Conservation (phyloP, 2,113 vertebrate species). For the Ibidorhyncha struthersii region DNA sequence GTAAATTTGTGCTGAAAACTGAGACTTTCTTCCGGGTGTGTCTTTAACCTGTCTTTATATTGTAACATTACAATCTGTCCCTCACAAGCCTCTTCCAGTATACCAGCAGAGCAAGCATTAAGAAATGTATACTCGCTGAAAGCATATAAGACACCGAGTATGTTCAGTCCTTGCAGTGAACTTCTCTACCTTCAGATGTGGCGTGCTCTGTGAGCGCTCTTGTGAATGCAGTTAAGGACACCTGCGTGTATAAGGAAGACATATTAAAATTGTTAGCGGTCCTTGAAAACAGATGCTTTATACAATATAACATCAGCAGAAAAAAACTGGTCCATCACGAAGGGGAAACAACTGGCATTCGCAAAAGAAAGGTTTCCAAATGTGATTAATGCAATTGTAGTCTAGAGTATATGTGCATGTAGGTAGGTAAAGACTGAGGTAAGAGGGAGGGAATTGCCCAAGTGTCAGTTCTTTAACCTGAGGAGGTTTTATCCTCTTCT, state of each 20-base stretch:
- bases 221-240: not conserved
- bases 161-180: not conserved
- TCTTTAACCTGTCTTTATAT: not conserved
- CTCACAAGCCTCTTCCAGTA: not conserved
- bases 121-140: not conserved
- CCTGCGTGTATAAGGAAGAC: not conserved
- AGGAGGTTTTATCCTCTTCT: not conserved
- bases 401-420: not conserved
- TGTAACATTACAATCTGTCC: not conserved
- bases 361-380: not conserved
- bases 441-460: not conserved
- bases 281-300: not conserved
- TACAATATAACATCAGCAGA: not conserved
- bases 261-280: not conserved
- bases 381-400: not conserved
- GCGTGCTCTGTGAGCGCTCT: not conserved
- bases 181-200: not conserved
- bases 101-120: not conserved
- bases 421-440: not conserved
- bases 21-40: not conserved
- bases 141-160: not conserved
- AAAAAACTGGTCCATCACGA: not conserved
- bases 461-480: not conserved
- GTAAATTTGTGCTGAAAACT: conserved; percentile 20
- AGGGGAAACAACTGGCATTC: not conserved